Percentiles rank a stretch among this genome's conserved stretches.
Conservation (phyloP, 2,113 vertebrate genomes). For the Pandion haliaetus region DNA sequence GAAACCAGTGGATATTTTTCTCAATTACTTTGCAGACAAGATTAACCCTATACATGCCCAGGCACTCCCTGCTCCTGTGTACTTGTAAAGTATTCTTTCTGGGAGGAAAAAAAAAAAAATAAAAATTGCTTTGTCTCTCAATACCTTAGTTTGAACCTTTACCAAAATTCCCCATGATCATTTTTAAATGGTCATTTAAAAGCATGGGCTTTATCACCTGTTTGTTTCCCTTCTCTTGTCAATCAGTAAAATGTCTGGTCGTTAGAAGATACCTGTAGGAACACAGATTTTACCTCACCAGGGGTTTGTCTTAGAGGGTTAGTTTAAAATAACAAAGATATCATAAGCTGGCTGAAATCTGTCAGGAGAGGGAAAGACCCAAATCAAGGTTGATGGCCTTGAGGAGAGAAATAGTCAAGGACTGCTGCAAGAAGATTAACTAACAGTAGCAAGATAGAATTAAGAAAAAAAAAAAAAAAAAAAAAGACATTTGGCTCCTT, state of each 20-base stretch:
- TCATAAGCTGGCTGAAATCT: background rate
- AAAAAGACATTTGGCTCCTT: background rate
- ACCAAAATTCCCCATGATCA: background rate
- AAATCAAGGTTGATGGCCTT: background rate
- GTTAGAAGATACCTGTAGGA: background rate
- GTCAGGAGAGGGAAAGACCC: background rate
- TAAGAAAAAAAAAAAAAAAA: background rate
- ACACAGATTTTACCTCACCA: background rate
- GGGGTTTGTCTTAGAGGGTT: background rate
- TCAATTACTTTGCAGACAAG: background rate
- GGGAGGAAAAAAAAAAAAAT: too few relatives aligned
- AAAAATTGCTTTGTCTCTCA: background rate
- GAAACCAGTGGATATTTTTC: background rate
- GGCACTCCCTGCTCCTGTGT: background rate
- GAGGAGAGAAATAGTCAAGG: background rate
- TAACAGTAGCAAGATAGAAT: slow-evolving; percentile 3
- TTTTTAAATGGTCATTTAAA: background rate
- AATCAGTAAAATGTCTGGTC: background rate
- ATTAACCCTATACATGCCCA: background rate
- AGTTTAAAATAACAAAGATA: background rate
- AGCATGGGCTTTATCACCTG: background rate
- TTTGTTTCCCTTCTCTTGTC: background rate
- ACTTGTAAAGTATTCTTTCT: background rate
- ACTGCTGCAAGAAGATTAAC: background rate
- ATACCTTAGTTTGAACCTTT: background rate